Percentiles rank a stretch among this genome's conserved stretches.
These are phyloP conservation scores for Hypercompe scribonia DNA, from an alignment of 2,888 invertebrate species.

Conservation along the genomic window DNA sequence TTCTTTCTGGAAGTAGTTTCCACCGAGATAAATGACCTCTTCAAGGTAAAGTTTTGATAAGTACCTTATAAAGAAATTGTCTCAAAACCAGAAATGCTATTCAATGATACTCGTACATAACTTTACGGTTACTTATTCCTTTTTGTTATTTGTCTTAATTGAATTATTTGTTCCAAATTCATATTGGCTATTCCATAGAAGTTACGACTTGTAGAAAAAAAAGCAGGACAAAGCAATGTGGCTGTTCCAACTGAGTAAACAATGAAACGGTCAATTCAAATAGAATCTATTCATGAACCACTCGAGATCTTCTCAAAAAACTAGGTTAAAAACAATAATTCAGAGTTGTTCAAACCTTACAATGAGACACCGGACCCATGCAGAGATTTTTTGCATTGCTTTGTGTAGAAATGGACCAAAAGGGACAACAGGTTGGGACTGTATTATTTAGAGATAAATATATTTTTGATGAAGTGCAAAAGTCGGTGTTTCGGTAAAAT, in stretches of 20 bases:
- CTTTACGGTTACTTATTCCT: neutral
- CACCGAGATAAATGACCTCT: too few species aligned
- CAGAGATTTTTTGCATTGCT: slow-evolving; percentile 60
- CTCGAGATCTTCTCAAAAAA: slow-evolving; percentile 67
- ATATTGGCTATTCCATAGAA: slow-evolving; percentile 34
- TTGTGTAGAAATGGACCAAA: slow-evolving; percentile 64
- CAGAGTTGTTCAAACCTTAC: slow-evolving; percentile 66
- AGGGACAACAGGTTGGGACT: slow-evolving; percentile 72
- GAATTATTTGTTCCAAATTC: slow-evolving; percentile 26
- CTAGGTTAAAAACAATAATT: slow-evolving; percentile 80
- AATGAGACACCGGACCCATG: slow-evolving; percentile 63
- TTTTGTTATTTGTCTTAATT: slow-evolving; percentile 26
- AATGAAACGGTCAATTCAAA: slow-evolving; percentile 60
- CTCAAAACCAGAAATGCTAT: neutral
- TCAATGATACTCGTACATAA: neutral
- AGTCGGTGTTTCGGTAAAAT: slow-evolving; percentile 76
- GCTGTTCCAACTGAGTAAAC: slow-evolving; percentile 54
- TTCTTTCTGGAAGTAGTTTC: too few species aligned
- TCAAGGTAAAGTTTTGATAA: neutral
- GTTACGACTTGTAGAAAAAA: slow-evolving; percentile 33
- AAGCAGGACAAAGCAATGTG: slow-evolving; percentile 50
- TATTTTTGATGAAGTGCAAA: slow-evolving; percentile 86
- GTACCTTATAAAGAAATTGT: neutral
- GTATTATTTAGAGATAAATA: slow-evolving; percentile 80
- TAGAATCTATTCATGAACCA: slow-evolving; percentile 67